Evolutionary conservation across 1,140 invertebrate species (phyloP).

Genomic region (Drosophila melanogaster): DNA sequence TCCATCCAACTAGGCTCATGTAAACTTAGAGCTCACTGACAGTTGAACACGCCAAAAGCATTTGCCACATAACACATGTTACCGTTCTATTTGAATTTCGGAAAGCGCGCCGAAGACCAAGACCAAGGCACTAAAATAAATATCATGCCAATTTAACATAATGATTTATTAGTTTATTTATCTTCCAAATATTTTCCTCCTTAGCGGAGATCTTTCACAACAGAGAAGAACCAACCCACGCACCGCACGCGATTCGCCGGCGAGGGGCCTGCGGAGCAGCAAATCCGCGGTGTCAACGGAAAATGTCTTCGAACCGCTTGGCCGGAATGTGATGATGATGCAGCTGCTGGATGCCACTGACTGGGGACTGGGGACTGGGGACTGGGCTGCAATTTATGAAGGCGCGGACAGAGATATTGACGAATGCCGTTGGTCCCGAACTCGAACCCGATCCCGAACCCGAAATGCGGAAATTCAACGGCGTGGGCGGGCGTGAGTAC

Average conservation of each 20-base stretch:
- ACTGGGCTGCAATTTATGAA: constrained; percentile 54
- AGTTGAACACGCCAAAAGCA: constrained; percentile 65
- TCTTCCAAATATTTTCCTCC: constrained; percentile 70
- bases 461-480: constrained; percentile 73
- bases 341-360: constrained; percentile 60
- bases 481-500: constrained; percentile 59
- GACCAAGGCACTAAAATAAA: constrained; percentile 64
- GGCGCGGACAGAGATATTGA: constrained; percentile 69
- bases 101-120: constrained; percentile 31
- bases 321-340: constrained; percentile 35
- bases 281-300: constrained; percentile 70
- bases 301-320: constrained; percentile 53
- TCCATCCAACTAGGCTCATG: constrained; percentile 52
- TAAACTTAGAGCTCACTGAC: constrained; percentile 65
- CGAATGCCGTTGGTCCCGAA: constrained; percentile 39
- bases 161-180: constrained; percentile 82
- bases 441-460: constrained; percentile 11
- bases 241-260: constrained; percentile 1
- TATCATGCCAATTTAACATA: constrained; percentile 77
- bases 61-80: constrained; percentile 76
- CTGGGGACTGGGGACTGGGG: constrained; percentile 13
- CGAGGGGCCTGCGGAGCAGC: constrained; percentile 11
- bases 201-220: constrained; percentile 71
- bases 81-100: constrained; percentile 71
- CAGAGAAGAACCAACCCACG: constrained; percentile 53